Evolutionary conservation across 2,797 vertebrate genomes (phyloP), one percentile per base, ranked within the genome.

Genomic region (Phrynocephalus guinanensis): DNA sequence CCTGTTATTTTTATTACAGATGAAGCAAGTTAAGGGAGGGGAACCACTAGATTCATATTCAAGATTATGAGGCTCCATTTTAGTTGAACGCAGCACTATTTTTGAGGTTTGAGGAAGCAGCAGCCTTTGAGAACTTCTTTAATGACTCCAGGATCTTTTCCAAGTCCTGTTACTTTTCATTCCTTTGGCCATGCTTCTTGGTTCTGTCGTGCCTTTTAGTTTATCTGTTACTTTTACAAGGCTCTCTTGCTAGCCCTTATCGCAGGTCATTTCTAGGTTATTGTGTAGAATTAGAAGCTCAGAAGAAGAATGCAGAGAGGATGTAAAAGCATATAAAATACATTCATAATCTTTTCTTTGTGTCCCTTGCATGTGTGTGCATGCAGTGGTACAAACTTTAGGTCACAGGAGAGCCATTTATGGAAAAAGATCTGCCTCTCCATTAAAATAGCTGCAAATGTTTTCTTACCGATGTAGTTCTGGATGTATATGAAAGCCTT

Each of bases 61-160:
- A 89, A 79, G 73, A 82, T 86, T 79, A 83, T 72, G 67, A 83
- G 84, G 38, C 83, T 79, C 84, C 50, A 3, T 66, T 83, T 83
- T 44, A 83, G 88, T 79, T 86, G 73, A 83, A 50, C 48, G 6
- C 67, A 67, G 73, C 79, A 87, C 81, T 79, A 67, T 83, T 86
- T 85, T 56, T 86, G 73, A 83, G 84, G 80, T 63, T 83, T 79
- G 68, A 78, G 80, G 52, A 86, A 86, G 22, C 67, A 38, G 56
- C 38, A 26, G 79, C 24, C 56, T 86, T 70, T 20, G 38, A 66
- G 76, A 16, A 1, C 6, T 63, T 83, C 26, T 68, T 63, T 22
- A 87, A 87, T 78, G 30, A 85, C 85, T 76, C 88, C 72, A 18
- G 66, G 70, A 24, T 13, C 48, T 82, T 78, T 63, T 82, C 75